Evolutionary conservation across 2,113 vertebrate genomes (phyloP).

Genomic region (Mormyrus lacerda): DNA sequence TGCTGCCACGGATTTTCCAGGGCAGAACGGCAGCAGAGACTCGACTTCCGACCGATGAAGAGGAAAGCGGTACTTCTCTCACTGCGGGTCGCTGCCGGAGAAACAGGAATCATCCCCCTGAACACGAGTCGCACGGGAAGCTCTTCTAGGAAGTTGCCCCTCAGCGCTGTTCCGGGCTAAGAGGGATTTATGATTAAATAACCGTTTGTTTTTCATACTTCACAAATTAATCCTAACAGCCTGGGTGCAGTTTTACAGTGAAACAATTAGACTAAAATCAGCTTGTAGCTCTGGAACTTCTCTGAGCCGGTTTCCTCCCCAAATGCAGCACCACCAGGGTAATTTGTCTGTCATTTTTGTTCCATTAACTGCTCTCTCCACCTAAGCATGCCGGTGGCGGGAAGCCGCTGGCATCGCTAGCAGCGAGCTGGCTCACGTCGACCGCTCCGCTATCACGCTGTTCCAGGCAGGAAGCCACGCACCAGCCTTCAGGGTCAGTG

Average conservation of each 20-base stretch:
- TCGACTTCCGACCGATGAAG: background rate
- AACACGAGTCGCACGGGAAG: background rate
- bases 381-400: background rate
- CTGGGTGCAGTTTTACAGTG: conserved; percentile 9
- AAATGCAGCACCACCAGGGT: conserved; percentile 10
- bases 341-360: conserved; percentile 20
- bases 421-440: background rate
- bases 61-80: background rate
- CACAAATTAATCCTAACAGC: conserved; percentile 14
- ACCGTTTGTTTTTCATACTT: conserved; percentile 25
- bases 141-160: background rate
- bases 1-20: background rate
- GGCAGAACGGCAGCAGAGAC: background rate
- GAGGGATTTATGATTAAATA: conserved; percentile 26
- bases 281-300: background rate
- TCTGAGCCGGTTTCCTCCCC: background rate
- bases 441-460: background rate
- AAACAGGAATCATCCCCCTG: background rate
- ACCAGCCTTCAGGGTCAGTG: background rate
- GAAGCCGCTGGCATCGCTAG: background rate
- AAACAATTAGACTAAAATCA: conserved; percentile 17
- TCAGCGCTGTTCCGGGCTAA: conserved; percentile 4
- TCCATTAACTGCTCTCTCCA: conserved; percentile 16
- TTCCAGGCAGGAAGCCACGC: background rate
- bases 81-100: background rate